A percentile compares a stretch with the other conserved stretches of the same genome.
phyloP scores from a whole-genome alignment of 2,797 vertebrate genomes.

The Onychomys torridus region DNA sequence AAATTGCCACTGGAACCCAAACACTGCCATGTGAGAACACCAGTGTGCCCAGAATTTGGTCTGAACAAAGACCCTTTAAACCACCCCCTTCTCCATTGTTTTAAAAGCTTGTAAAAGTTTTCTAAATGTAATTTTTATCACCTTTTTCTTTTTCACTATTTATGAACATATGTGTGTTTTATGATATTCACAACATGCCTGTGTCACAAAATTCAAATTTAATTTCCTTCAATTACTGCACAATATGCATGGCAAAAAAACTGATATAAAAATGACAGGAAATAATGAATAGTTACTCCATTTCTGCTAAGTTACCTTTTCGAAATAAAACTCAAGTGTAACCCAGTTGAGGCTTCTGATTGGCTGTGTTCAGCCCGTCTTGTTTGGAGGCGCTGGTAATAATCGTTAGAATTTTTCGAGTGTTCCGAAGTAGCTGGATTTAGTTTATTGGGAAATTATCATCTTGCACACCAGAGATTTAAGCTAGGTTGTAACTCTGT shows the following conservation, averaged over 20 bases:
- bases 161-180: constrained; percentile 89
- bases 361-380: constrained; percentile 62
- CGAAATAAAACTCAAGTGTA: constrained; percentile 72
- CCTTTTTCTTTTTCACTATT: constrained; percentile 82
- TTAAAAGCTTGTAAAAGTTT: constrained; percentile 84
- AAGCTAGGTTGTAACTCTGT: constrained; percentile 72
- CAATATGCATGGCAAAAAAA: constrained; percentile 81
- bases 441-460: constrained; percentile 73
- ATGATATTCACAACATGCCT: constrained; percentile 88
- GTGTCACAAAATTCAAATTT: constrained; percentile 88
- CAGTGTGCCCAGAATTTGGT: background rate
- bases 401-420: constrained; percentile 78
- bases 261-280: constrained; percentile 84
- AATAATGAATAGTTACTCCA: constrained; percentile 77
- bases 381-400: constrained; percentile 76
- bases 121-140: constrained; percentile 86
- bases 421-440: constrained; percentile 57
- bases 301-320: constrained; percentile 75
- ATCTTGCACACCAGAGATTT: constrained; percentile 75
- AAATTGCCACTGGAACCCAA: background rate
- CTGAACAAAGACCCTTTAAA: constrained; percentile 69
- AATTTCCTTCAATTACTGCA: constrained; percentile 88
- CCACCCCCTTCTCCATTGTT: constrained; percentile 62
- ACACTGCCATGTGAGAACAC: background rate
- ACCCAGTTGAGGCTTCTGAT: background rate